These are phyloP conservation scores for Festucalex cinctus DNA, from an alignment of 2,113 vertebrate species.

Conservation along the genomic window DNA sequence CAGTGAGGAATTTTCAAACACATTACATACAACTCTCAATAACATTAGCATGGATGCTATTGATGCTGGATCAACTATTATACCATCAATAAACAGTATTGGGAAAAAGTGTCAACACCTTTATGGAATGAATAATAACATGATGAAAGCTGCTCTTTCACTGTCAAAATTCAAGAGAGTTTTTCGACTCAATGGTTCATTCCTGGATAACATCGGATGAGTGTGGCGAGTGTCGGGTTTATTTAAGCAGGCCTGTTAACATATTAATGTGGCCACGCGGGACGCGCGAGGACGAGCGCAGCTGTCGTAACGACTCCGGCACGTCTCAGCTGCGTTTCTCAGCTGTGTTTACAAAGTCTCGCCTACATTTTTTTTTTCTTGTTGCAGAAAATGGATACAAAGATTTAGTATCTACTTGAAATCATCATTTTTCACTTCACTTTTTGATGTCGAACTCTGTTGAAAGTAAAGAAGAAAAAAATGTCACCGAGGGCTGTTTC, in stretches of 20 bases:
- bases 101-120: too few species aligned
- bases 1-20: background rate
- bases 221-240: background rate
- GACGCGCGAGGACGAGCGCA: background rate
- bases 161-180: background rate
- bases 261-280: background rate
- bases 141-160: background rate
- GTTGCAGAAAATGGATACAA: background rate
- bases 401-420: background rate
- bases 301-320: background rate
- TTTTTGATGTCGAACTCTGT: background rate
- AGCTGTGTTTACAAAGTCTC: slow-evolving; percentile 1
- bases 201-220: background rate
- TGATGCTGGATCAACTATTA: too few species aligned
- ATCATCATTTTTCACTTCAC: background rate
- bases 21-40: too few species aligned
- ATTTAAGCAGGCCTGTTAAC: background rate
- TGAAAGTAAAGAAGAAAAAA: background rate
- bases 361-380: background rate
- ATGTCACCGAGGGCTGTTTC: background rate
- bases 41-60: too few species aligned
- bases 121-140: background rate
- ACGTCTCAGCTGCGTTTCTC: background rate
- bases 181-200: background rate
- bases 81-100: too few species aligned